These are phyloP conservation scores for Corvus moneduloides DNA, from an alignment of 2,113 vertebrate species.

Conservation along the genomic window DNA sequence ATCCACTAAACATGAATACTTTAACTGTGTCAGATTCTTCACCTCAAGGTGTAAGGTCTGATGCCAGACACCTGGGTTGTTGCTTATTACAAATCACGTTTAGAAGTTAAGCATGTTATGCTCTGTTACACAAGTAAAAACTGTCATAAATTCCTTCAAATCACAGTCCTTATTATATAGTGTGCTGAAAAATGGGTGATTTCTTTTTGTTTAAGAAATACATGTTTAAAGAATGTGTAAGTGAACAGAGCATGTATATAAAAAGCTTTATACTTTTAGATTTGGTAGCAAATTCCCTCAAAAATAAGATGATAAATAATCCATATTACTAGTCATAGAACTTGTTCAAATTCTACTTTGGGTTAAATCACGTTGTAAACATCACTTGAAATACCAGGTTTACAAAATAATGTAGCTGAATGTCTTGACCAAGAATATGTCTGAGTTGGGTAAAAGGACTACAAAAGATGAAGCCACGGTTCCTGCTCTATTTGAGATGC, in stretches of 20 bases:
- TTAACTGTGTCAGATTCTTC: neutral
- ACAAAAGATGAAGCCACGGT: neutral
- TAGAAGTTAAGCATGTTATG: neutral
- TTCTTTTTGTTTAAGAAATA: neutral
- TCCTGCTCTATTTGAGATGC: neutral
- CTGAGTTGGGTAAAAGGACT: neutral
- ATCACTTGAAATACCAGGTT: neutral
- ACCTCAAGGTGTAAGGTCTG: neutral
- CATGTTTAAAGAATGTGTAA: neutral
- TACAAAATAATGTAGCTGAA: neutral
- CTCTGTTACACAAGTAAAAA: neutral
- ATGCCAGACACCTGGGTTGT: neutral
- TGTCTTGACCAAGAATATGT: neutral
- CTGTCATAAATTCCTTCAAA: neutral
- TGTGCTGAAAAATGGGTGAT: neutral
- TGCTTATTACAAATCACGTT: neutral
- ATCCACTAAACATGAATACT: neutral
- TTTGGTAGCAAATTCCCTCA: neutral
- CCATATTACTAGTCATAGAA: neutral
- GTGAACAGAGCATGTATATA: neutral
- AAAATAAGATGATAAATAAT: neutral
- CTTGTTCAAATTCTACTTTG: neutral
- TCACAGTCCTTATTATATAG: neutral
- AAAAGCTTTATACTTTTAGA: neutral
- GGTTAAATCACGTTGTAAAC: neutral